These are phyloP conservation scores for Pipistrellus nathusii DNA, from an alignment of 2,797 vertebrate species.

Conservation along the genomic window DNA sequence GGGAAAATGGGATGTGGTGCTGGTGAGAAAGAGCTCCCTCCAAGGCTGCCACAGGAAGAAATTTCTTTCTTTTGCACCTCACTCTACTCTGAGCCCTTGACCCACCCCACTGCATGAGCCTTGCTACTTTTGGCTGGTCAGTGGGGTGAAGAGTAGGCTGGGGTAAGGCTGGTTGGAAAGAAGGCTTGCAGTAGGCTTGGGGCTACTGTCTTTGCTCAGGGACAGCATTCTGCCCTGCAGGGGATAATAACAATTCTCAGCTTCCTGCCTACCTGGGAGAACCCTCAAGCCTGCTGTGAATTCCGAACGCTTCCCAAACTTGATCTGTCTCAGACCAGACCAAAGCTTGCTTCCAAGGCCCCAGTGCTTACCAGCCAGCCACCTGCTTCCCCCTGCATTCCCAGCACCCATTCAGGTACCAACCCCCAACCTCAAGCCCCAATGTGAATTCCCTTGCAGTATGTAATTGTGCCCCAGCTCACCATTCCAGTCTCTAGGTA, in stretches of 20 bases:
- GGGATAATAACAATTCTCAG: slow-evolving; percentile 56
- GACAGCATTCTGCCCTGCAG: slow-evolving; percentile 34
- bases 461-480: slow-evolving; percentile 27
- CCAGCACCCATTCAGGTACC: neutral
- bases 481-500: slow-evolving; percentile 57
- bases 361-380: neutral
- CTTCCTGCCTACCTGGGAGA: slow-evolving; percentile 3
- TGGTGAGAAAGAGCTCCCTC: neutral
- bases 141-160: neutral
- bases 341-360: neutral
- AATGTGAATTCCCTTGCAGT: neutral
- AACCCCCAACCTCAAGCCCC: neutral
- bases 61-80: slow-evolving; percentile 31
- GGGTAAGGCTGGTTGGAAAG: slow-evolving; percentile 45
- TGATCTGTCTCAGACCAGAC: neutral
- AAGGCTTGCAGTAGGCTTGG: slow-evolving; percentile 27
- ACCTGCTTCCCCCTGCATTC: neutral
- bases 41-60: neutral
- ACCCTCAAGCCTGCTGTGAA: slow-evolving; percentile 19
- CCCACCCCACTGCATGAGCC: neutral
- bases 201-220: slow-evolving; percentile 39
- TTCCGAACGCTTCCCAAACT: slow-evolving; percentile 46
- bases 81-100: slow-evolving; percentile 30
- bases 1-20: neutral
- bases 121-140: slow-evolving; percentile 15